Base-by-base conservation (phyloP, 2,113 vertebrate genomes). In the Nothoprocta perdicaria region DNA sequence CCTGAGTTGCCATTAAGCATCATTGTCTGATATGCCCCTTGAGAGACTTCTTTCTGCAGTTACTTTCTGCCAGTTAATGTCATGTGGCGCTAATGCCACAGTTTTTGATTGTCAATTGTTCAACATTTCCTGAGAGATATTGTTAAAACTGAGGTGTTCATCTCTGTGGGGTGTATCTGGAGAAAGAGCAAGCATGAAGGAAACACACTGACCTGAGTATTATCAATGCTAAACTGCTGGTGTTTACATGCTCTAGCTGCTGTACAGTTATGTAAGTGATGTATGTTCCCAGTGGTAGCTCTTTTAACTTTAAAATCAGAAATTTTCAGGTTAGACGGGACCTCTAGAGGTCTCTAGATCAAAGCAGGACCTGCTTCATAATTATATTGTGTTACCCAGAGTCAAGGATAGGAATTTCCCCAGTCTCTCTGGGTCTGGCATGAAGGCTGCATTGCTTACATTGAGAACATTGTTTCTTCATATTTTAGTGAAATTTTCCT, bases 71-170 rank as follows among this genome's bases (percentile, higher is more conserved):
- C 41, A 31, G 35, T 46, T 82, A 52, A 33, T 57, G 12, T 38
- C 38, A 63, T 0, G 0, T 43, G 63, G 53, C 35, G 41, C 21
- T 45, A 50, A 65, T 50, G 45, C 6, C 26, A 61, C 29, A 10
- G n/a, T 41, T 79, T 91, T 76, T 55, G 16, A 27, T 48, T 58
- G 23, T 46, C 65, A 38, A 8, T 57, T 67, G 35, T 53, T 53
- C 5, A 31, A 22, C 48, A 1, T 60, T 77, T 62, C 33, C 78
- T 80, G 31, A 27, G 46, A 74, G 40, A 15, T 77, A 31, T 85
- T 31, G 31, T 15, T 52, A 62, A 35, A 80, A 23, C 7, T 52
- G 19, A 26, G 10, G 9, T 46, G 58, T 74, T 82, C 9, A 33
- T 57, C 31, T 72, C 18, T 2, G 0, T 15, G 14, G 10, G 18